Evolutionary conservation across 2,113 vertebrate genomes (phyloP).

Genomic region (Scophthalmus maximus): DNA sequence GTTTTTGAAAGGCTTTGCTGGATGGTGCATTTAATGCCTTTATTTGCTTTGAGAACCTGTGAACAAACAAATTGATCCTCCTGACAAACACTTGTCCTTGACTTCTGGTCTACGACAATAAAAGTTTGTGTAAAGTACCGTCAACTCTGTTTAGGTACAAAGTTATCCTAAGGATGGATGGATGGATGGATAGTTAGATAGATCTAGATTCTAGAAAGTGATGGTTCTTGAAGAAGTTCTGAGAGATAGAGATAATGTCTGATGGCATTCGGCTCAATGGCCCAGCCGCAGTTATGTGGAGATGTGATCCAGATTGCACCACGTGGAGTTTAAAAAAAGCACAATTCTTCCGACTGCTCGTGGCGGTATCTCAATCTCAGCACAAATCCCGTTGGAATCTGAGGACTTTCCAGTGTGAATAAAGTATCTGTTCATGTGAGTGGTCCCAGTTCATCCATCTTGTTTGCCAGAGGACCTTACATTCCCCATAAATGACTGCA

Average conservation of each 20-base stretch:
- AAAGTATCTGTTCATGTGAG: not conserved
- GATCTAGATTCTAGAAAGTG: too few species aligned
- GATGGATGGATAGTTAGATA: too few species aligned
- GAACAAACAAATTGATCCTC: not conserved
- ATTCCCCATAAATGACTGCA: not conserved
- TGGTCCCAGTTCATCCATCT: not conserved
- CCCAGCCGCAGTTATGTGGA: not conserved
- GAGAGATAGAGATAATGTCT: slow-evolving; percentile 2
- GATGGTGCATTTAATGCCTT: not conserved
- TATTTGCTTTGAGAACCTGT: not conserved
- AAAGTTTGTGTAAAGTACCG: too few species aligned
- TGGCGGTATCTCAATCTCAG: not conserved
- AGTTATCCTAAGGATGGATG: too few species aligned
- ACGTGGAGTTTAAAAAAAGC: too few species aligned
- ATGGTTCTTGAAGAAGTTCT: not conserved
- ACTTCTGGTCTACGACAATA: not conserved
- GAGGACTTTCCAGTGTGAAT: not conserved
- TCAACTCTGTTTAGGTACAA: too few species aligned
- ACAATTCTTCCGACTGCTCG: not conserved
- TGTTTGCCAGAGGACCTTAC: not conserved
- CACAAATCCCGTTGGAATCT: not conserved
- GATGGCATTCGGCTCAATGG: not conserved
- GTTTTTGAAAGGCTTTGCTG: not conserved
- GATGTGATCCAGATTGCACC: too few species aligned
- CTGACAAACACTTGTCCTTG: not conserved